A percentile compares a stretch with the other conserved stretches of the same genome.
Conservation (phyloP, 2,888 invertebrate species). For the Drosophila acutilabella region DNA sequence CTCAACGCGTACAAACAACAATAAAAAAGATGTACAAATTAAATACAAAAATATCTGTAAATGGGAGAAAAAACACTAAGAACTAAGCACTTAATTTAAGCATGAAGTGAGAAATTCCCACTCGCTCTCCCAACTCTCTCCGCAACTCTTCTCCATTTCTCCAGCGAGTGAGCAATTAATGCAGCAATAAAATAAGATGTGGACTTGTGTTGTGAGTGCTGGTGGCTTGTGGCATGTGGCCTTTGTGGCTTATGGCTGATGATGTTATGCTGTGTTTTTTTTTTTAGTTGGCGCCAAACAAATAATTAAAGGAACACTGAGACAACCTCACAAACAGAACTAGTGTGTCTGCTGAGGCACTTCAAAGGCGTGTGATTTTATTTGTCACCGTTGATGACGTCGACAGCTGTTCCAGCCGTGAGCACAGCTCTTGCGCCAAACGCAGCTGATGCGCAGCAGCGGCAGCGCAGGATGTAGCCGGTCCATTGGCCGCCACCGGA, state of each 20-base stretch:
- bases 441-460: conserved; percentile 84
- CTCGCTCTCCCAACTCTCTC: conserved; percentile 8
- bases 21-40: conserved; percentile 35
- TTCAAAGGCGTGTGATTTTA: conserved; percentile 79
- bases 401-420: conserved; percentile 86
- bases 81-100: conserved; percentile 69
- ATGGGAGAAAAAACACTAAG: conserved; percentile 39
- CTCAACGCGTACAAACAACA: conserved; percentile 56
- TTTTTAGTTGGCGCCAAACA: conserved; percentile 47
- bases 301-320: conserved; percentile 70
- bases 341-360: conserved; percentile 2
- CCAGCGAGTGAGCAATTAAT: conserved; percentile 46
- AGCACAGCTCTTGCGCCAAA: conserved; percentile 86
- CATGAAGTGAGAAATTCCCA: conserved; percentile 69
- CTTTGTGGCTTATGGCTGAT: conserved; percentile 41
- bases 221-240: conserved; percentile 50
- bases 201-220: conserved; percentile 34
- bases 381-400: conserved; percentile 77
- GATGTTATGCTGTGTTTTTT: conserved; percentile 29
- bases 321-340: neutral
- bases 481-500: conserved; percentile 70
- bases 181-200: conserved; percentile 58
- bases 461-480: conserved; percentile 80
- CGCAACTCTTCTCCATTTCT: conserved; percentile 14
- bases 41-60: conserved; percentile 21